Evolutionary conservation across 2,888 invertebrate species (phyloP), one percentile per base, ranked within the genome.

Genomic region (Stratiomys singularior): DNA sequence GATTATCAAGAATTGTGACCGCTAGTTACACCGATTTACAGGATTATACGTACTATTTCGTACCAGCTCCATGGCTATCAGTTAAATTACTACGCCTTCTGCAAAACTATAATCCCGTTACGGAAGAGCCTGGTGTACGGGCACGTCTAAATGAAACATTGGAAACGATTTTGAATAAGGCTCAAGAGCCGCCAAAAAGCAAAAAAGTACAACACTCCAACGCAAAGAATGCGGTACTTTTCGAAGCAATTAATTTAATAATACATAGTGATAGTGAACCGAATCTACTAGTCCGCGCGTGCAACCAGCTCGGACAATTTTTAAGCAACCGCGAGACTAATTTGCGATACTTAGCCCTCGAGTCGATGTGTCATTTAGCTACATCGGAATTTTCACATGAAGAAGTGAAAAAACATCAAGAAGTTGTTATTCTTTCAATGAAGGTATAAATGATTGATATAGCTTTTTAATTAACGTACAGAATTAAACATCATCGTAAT

Each of bases 161-260:
- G 83, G 99, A 99, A 88, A 98, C 98, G 23, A 98, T 99, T 85
- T 90, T 99, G 83, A 98, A 98, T 87, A 99, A 98, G 89, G 99
- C 99, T 23, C 98, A 99, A 88, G 99, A 99, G 88, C 98, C 99
- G 81, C 99, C 99, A 30, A 98, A 98, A 88, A 99, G 99, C 69
- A 99, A 99, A 89, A 99, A 99, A 89, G 99, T 99, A 30, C 99
- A 99, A 89, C 99, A 99, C 88, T 98, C 99, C 69, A 99, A 99
- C 90, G 99, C 99, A 78, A 99, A 99, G 88, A 99, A 99, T 89
- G 98, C 99, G 74, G 99, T 99, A 28, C 90, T 99, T 23, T 99
- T 99, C 89, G 99, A 99, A 89, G 99, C 99, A 64, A 99, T 99
- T 86, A 98, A 98, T 89, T 91, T 99, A 82, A 99, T 99, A 82